These are phyloP conservation scores for Hirudinaria manillensis DNA, from an alignment of 2,888 invertebrate genomes.

Conservation along the genomic window DNA sequence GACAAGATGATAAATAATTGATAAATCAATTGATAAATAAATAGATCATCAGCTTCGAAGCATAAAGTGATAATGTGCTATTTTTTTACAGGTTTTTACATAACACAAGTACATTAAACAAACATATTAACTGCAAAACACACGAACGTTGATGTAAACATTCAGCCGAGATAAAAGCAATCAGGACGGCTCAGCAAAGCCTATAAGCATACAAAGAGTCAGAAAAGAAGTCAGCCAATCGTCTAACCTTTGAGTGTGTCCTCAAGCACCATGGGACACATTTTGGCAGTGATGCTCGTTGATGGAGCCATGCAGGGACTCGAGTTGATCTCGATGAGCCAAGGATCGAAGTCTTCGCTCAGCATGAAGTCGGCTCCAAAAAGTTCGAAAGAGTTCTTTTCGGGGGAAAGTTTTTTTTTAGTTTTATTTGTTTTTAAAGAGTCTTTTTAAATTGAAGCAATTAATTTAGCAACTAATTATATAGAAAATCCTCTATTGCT, in stretches of 20 bases:
- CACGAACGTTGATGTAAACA: too few species aligned
- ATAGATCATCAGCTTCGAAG: too few species aligned
- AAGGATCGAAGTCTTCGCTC: slow-evolving; percentile 70
- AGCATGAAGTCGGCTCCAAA: slow-evolving; percentile 89
- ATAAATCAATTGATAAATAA: not conserved
- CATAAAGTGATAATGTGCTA: too few species aligned
- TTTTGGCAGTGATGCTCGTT: slow-evolving; percentile 73
- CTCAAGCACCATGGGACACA: slow-evolving; percentile 73
- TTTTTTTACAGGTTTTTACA: too few species aligned
- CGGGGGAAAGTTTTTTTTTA: not conserved
- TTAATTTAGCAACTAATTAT: not conserved
- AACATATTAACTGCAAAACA: too few species aligned
- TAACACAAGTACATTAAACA: too few species aligned
- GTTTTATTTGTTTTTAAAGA: too few species aligned
- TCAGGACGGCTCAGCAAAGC: too few species aligned
- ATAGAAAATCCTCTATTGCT: not conserved
- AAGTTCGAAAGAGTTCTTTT: slow-evolving; percentile 73
- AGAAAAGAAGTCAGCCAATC: too few species aligned
- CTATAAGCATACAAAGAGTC: too few species aligned
- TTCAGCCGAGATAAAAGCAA: too few species aligned
- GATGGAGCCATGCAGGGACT: slow-evolving; percentile 77
- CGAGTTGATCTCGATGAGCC: slow-evolving; percentile 87
- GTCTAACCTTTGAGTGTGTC: slow-evolving; percentile 79
- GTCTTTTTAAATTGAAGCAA: not conserved
- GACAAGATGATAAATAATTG: not conserved